Evolutionary conservation across 2,113 vertebrate genomes (phyloP).

Genomic region (Lonchura striata): DNA sequence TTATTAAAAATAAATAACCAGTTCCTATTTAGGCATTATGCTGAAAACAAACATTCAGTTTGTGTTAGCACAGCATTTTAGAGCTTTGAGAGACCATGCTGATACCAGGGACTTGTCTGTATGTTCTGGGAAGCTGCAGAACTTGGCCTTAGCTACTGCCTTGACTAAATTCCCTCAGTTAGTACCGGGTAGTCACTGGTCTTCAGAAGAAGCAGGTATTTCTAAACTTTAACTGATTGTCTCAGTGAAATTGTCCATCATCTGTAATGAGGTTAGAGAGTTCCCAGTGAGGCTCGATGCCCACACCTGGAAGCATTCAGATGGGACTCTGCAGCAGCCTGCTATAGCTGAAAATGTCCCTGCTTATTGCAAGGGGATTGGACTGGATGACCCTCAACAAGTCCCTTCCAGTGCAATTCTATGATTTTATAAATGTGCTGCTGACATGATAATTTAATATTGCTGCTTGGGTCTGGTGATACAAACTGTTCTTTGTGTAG

Average conservation of each 20-base stretch:
- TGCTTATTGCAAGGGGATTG: not conserved
- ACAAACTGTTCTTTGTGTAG: not conserved
- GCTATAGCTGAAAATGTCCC: not conserved
- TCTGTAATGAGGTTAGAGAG: not conserved
- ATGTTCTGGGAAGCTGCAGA: not conserved
- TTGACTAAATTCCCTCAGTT: not conserved
- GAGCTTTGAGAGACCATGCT: not conserved
- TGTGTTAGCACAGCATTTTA: not conserved
- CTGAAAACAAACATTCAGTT: not conserved
- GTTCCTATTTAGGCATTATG: not conserved
- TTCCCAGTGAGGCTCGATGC: not conserved
- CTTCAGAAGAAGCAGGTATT: not conserved
- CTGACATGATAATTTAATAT: not conserved
- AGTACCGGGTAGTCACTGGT: not conserved
- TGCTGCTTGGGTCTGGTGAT: not conserved
- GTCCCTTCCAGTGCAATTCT: not conserved
- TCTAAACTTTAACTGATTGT: not conserved
- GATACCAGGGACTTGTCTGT: not conserved
- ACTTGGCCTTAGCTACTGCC: not conserved
- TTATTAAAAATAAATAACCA: not conserved
- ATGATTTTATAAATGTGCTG: not conserved
- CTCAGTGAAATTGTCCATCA: conserved; percentile 3
- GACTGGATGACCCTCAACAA: not conserved
- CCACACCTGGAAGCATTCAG: not conserved
- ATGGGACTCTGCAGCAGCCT: not conserved